Base-by-base conservation (phyloP, 30 jellyfish, hydroid and myxozoan genomes). In the Nemopilema nomurai region DNA sequence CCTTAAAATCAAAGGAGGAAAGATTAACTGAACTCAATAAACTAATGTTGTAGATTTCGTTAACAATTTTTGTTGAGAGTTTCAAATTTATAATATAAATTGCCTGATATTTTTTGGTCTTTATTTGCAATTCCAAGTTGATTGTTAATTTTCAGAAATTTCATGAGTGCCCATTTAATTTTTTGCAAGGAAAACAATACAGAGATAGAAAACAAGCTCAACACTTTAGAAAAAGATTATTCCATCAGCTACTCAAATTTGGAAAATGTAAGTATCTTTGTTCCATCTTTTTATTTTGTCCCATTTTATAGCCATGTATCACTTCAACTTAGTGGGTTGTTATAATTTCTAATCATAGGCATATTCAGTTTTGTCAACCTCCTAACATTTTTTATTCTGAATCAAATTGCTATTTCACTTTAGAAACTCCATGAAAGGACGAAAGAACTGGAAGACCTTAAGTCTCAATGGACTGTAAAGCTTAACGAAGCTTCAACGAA, bases 351-450 rank as follows among this genome's bases (percentile, higher is more conserved):
- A n/a, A n/a, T n/a, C n/a, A 18, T 71, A 32, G 9, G 23, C 26
- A 28, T 71, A 13, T 32, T 18, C 8, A 8, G 23, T 9, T 8
- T 71, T 9, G 23, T 8, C 9, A 50, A 25, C 16, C 25, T 50
- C 86, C 18, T 68, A 0, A 1, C 0, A 21, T 21, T 21, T 3
- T 68, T 67, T 17, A 18, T 22, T 82, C 26, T 62, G 25, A 53
- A 69, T 24, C 16, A 21, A 78, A 29, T 31, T 49, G 6, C 21
- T 70, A 25, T 23, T 49, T 31, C 50, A 8, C 51, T 71, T 49
- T 64, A 87, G 96, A 76, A 79, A 68, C 73, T 89, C 53, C 77
- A 76, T 13, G 97, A 82, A 29, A 74, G 89, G 70, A 81, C 97
- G 28, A 67, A 77, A 28, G 93, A 89, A 76, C 74, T 89, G 33